These are phyloP conservation scores for Watersipora subatra DNA, from an alignment of 1,140 invertebrate species.

Conservation along the genomic window DNA sequence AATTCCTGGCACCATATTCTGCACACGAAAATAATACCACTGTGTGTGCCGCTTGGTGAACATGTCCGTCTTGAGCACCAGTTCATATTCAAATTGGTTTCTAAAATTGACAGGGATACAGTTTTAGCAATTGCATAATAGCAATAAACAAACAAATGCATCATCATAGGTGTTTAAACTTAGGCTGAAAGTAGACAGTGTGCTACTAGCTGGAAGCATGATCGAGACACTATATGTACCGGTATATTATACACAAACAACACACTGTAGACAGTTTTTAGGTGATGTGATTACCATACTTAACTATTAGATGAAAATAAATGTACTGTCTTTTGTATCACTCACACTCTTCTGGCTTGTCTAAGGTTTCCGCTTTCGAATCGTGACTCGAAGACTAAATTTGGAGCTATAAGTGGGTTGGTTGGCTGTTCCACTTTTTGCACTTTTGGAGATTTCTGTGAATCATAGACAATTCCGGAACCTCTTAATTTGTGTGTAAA, in stretches of 20 bases:
- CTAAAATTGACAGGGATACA: conserved; percentile 6
- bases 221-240: too few species aligned
- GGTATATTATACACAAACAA: too few species aligned
- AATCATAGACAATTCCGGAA: conserved; percentile 29
- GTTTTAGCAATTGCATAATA: background rate
- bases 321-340: too few species aligned
- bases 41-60: conserved; percentile 15
- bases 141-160: background rate
- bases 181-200: background rate
- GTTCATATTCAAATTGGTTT: conserved; percentile 15
- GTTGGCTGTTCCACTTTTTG: conserved; percentile 16
- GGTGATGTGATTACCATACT: too few species aligned
- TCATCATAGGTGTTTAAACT: background rate
- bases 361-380: conserved; percentile 17
- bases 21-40: conserved; percentile 16
- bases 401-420: conserved; percentile 27
- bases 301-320: too few species aligned
- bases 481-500: conserved; percentile 30
- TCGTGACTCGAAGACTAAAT: conserved; percentile 18
- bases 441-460: conserved; percentile 28
- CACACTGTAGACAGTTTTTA: too few species aligned
- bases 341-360: conserved; percentile 14
- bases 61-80: conserved; percentile 14
- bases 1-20: conserved; percentile 9
- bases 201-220: too few species aligned